These are phyloP conservation scores for Typhlichthys eigenmanni DNA, from an alignment of 2,797 vertebrate genomes.

Conservation along the genomic window DNA sequence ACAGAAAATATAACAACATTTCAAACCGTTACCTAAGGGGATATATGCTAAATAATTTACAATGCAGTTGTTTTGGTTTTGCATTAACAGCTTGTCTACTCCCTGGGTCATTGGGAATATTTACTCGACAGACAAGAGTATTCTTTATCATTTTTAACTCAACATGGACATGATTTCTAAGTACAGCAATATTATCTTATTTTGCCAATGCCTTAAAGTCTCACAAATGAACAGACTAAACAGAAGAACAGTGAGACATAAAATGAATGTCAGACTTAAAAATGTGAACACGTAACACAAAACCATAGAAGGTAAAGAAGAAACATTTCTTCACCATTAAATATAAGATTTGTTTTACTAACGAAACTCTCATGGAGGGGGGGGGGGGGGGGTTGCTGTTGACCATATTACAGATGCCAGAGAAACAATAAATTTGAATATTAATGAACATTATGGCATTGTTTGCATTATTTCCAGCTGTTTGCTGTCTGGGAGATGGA, in stretches of 20 bases:
- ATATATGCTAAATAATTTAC: conserved; percentile 56
- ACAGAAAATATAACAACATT: conserved; percentile 69
- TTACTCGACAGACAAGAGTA: no score
- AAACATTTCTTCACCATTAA: conserved; percentile 58
- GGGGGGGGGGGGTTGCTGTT: conserved; percentile 31
- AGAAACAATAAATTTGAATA: conserved; percentile 36
- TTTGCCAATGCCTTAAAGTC: conserved; percentile 26
- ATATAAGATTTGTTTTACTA: conserved; percentile 59
- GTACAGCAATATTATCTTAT: conserved; percentile 18
- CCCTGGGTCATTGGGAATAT: no score
- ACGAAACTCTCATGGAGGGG: conserved; percentile 34
- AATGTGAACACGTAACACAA: conserved; percentile 56
- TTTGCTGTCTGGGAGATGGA: conserved; percentile 92
- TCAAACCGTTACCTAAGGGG: conserved; percentile 60
- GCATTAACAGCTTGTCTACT: no score
- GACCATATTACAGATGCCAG: conserved; percentile 46
- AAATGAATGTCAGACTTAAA: conserved; percentile 48
- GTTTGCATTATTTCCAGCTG: conserved; percentile 88
- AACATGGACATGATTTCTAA: conserved; percentile 38
- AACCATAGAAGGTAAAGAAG: conserved; percentile 48
- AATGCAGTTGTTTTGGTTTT: conserved; percentile 38
- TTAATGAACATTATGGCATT: conserved; percentile 28
- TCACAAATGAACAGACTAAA: conserved; percentile 6
- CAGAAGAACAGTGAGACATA: conserved; percentile 47
- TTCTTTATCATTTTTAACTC: conserved; percentile 44